These are phyloP conservation scores for Oreohelix idahoensis DNA, from an alignment of 1,140 invertebrate species.

Conservation along the genomic window DNA sequence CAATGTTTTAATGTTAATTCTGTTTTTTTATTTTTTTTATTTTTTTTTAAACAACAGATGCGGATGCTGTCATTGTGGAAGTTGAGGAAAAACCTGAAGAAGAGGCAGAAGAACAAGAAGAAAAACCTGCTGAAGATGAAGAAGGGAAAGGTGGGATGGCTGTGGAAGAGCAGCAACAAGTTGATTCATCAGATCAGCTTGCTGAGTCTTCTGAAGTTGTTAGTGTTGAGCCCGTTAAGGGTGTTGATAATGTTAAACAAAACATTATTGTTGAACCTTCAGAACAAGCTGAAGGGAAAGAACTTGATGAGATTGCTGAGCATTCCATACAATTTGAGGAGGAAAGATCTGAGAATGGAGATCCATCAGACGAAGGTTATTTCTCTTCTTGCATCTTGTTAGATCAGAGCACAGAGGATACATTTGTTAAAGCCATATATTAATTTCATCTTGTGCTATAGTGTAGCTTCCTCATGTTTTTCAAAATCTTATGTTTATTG, in stretches of 20 bases:
- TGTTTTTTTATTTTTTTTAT: too few relatives aligned
- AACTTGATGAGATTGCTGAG: not conserved
- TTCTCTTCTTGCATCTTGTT: too few relatives aligned
- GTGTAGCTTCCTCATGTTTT: too few relatives aligned
- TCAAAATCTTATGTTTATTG: too few relatives aligned
- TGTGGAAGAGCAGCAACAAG: not conserved
- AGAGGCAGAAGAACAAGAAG: conserved; percentile 33
- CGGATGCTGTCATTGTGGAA: not conserved
- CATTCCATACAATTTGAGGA: too few relatives aligned
- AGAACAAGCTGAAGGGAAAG: conserved; percentile 37
- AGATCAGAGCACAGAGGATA: too few relatives aligned
- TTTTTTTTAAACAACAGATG: too few relatives aligned
- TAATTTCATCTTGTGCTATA: too few relatives aligned
- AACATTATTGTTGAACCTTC: conserved; percentile 20
- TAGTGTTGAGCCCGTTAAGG: conserved; percentile 29
- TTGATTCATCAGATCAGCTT: not conserved
- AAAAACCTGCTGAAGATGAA: not conserved
- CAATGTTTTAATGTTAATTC: too few relatives aligned
- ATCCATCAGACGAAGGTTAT: too few relatives aligned
- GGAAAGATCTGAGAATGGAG: too few relatives aligned
- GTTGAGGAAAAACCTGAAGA: conserved; percentile 35
- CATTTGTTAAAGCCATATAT: too few relatives aligned
- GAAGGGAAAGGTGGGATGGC: conserved; percentile 15
- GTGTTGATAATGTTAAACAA: conserved; percentile 12
- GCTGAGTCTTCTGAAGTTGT: not conserved